Conservation (phyloP, 1,140 invertebrate species). For the Musca domestica region DNA sequence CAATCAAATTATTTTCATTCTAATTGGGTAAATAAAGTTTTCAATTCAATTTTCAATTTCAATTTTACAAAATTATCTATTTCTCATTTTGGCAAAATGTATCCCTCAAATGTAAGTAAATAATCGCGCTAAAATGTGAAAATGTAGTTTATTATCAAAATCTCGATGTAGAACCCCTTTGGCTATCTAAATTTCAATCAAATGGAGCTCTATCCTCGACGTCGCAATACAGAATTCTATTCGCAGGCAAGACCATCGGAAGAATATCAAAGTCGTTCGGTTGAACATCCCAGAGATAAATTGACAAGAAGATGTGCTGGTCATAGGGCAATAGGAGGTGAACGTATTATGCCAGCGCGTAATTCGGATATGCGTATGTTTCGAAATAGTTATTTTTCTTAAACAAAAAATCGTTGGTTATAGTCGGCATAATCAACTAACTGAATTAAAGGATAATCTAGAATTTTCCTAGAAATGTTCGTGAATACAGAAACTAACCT, state of each 20-base stretch:
- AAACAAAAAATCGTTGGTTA: too few species aligned
- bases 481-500: too few species aligned
- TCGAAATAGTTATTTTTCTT: constrained; percentile 28
- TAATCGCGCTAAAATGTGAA: not conserved
- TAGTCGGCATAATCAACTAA: too few species aligned
- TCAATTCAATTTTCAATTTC: too few species aligned
- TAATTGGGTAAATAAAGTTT: too few species aligned
- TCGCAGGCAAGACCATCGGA: constrained; percentile 20
- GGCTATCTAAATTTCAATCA: not conserved
- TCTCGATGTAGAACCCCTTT: constrained; percentile 7
- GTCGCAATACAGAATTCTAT: constrained; percentile 25
- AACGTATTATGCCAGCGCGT: constrained; percentile 20
- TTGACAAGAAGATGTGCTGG: not conserved
- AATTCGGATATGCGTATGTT: constrained; percentile 28
- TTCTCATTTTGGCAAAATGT: constrained; percentile 12
- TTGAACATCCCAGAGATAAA: constrained; percentile 26
- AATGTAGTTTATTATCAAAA: not conserved
- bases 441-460: too few species aligned
- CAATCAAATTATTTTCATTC: too few species aligned
- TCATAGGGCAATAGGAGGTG: constrained; percentile 8
- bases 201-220: constrained; percentile 28
- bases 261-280: constrained; percentile 26
- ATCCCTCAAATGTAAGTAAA: constrained; percentile 24
- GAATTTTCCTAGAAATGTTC: too few species aligned
- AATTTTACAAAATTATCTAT: too few species aligned